phyloP scores from a whole-genome alignment of 2,888 invertebrate genomes.

The Drosophila austrosaltans region DNA sequence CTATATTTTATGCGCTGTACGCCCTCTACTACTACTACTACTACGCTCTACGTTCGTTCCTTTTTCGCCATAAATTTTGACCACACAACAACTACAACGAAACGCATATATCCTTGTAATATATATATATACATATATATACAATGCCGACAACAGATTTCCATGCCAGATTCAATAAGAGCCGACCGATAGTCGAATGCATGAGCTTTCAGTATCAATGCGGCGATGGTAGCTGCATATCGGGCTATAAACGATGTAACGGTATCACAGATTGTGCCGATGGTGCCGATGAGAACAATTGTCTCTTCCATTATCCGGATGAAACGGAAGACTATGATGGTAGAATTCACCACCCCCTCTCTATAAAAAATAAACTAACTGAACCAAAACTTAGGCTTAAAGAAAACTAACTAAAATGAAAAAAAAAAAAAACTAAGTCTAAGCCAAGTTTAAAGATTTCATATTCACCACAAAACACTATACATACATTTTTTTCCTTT shows the following conservation, averaged over 20 bases:
- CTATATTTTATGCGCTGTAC: too few species aligned
- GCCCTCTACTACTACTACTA: too few species aligned
- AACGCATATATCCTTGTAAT: constrained; percentile 11
- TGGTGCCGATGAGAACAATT: constrained; percentile 87
- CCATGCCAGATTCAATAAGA: constrained; percentile 80
- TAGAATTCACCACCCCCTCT: constrained; percentile 41
- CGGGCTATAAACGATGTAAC: constrained; percentile 86
- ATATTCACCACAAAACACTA: constrained; percentile 6
- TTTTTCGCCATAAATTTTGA: background rate
- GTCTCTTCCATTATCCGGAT: constrained; percentile 83
- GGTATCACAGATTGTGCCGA: constrained; percentile 85
- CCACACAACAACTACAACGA: constrained; percentile 18
- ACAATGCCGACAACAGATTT: constrained; percentile 58
- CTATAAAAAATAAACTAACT: background rate
- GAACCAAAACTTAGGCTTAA: background rate
- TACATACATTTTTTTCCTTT: background rate
- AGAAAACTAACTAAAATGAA: background rate
- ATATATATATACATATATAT: too few species aligned
- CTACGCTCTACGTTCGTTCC: too few species aligned
- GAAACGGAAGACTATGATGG: constrained; percentile 81
- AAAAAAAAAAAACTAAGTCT: constrained; percentile 1
- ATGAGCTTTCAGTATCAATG: constrained; percentile 86
- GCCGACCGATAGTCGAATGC: constrained; percentile 78
- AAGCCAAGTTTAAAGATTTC: background rate
- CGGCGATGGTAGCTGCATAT: constrained; percentile 87